Base-by-base conservation (phyloP, 2,888 invertebrate species). In the Machimus atricapillus region DNA sequence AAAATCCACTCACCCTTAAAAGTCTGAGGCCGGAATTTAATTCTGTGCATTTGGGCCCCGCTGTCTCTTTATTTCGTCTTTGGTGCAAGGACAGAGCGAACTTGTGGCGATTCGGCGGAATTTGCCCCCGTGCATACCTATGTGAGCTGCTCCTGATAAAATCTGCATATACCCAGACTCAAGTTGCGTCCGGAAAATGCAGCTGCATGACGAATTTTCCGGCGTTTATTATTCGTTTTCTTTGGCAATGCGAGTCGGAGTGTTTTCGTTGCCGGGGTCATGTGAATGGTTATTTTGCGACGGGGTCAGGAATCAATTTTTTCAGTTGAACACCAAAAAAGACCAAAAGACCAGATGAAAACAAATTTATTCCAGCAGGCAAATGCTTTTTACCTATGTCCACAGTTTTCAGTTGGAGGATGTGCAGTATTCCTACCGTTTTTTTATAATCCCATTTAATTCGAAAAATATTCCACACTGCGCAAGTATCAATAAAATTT, bases 21-120 rank as follows among this genome's bases (percentile, higher is more conserved):
- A n/a, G 56, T 82, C 81, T 82, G 31, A 52, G 56, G n/a, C 31
- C 34, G 31, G 34, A 82, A 56, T 82, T 56, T 52, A 82, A 82
- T 82, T 82, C 58, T 79, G 79, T 52, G n/a, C 79, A 43, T 23
- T 56, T 34, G 27, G 40, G 56, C 1, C 34, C 27, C 56, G 31
- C 52, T 52, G 81, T 34, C 52, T 52, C 34, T 56, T 31, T 56
- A 56, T 82, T 40, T 46, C 56, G 12, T n/a, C 31, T 19, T 27
- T 16, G 5, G 27, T 82, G 8, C n/a, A n/a, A 14, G 52, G 8
- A n/a, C n/a, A 52, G 1, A 16, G 52, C 5, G 52, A 19, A 19
- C 46, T 52, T 52, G n/a, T 52, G 52, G 16, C 16, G 14, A 46
- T 46, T 46, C 43, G 43, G 16, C 52, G n/a, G 52, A 52, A 52